Percentiles rank a stretch among this genome's conserved stretches.
phyloP scores from a whole-genome alignment of 2,797 vertebrate genomes.

The Vireo griseus region DNA sequence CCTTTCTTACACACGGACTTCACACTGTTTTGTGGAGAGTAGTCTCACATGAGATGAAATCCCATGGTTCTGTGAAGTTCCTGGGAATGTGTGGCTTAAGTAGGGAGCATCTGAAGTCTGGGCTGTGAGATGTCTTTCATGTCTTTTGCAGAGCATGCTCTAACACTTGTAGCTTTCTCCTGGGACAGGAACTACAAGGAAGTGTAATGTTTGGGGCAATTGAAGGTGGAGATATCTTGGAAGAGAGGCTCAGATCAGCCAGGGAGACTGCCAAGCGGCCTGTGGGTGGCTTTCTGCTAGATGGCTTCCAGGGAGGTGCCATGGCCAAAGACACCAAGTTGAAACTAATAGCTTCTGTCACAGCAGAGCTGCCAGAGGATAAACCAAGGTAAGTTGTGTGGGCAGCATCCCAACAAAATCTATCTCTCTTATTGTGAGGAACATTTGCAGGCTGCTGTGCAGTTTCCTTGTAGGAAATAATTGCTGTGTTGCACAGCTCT shows the following conservation, averaged over 20 bases:
- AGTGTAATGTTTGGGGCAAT: conserved; percentile 88
- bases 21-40: not conserved
- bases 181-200: conserved; percentile 82
- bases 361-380: conserved; percentile 86
- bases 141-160: not conserved
- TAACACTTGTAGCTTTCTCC: conserved; percentile 31
- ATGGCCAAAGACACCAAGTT: conserved; percentile 79
- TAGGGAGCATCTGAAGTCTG: not conserved
- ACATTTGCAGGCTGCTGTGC: not conserved
- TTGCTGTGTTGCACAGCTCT: not conserved
- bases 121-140: not conserved
- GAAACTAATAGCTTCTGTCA: conserved; percentile 83
- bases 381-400: conserved; percentile 85
- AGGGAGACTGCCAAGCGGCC: conserved; percentile 92
- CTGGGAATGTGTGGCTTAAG: not conserved
- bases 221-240: conserved; percentile 89
- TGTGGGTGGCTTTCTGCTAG: conserved; percentile 91
- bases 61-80: not conserved
- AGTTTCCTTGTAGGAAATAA: not conserved
- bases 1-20: not conserved
- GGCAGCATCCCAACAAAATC: not conserved
- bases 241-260: conserved; percentile 90
- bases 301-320: conserved; percentile 83
- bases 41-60: not conserved
- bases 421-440: not conserved